A percentile compares a stretch with the other conserved stretches of the same genome.
These are phyloP conservation scores for Neosilurus hyrtlii DNA, from an alignment of 2,797 vertebrate genomes.

Conservation along the genomic window DNA sequence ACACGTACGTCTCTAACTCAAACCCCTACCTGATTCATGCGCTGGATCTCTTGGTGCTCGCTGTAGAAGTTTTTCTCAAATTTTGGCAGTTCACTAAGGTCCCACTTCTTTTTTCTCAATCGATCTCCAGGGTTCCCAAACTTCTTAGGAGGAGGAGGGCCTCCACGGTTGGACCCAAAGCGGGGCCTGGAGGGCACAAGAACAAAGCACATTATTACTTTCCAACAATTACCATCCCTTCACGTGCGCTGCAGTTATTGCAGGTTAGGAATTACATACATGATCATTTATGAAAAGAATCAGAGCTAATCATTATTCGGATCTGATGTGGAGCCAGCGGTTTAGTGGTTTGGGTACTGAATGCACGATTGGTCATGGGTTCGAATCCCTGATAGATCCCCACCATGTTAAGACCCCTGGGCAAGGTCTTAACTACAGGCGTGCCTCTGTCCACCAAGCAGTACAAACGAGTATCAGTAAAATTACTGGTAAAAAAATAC, in stretches of 20 bases:
- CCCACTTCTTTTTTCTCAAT: slow-evolving; percentile 95
- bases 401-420: too few relatives aligned
- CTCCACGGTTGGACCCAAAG: slow-evolving; percentile 75
- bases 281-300: background rate
- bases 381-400: too few relatives aligned
- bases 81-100: slow-evolving; percentile 90
- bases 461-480: too few relatives aligned
- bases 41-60: slow-evolving; percentile 88
- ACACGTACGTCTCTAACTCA: background rate
- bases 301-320: background rate
- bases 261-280: too few relatives aligned
- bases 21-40: slow-evolving; percentile 75
- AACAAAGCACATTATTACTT: background rate
- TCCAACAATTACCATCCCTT: background rate
- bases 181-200: slow-evolving; percentile 63
- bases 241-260: background rate
- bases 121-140: slow-evolving; percentile 96
- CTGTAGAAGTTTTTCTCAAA: slow-evolving; percentile 98
- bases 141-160: slow-evolving; percentile 84
- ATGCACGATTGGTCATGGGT: too few relatives aligned
- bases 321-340: background rate
- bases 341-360: too few relatives aligned
- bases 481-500: too few relatives aligned
- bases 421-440: too few relatives aligned
- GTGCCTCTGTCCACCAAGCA: too few relatives aligned